Evolutionary conservation across 1,140 invertebrate genomes (phyloP), one percentile per base, ranked within the genome.

Genomic region (Pseudachorutes palmiensis): DNA sequence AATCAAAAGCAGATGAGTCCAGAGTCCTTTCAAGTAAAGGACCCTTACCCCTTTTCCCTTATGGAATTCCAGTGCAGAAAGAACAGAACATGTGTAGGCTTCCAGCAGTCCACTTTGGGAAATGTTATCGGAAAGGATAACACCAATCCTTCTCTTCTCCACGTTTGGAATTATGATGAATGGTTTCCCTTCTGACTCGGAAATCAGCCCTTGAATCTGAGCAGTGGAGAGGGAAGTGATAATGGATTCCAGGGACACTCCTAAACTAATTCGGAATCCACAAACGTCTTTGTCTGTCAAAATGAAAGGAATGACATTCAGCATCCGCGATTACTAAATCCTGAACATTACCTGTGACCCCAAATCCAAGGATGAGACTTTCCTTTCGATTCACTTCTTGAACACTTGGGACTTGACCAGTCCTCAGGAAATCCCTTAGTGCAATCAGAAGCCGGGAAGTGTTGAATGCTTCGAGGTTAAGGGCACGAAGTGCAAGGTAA

Each of bases 381-480:
- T 89, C 87, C 68, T 77, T 76, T 67, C 76, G 74, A 75, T 88
- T 88, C 1, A 84, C 76, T 67, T 75, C 70, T 33, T 75, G 59
- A 0, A 85, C 81, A 29, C 77, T 76, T 28, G 81, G 75, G 74
- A 86, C 77, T 5, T 75, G 74, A 78, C 77, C 26, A 76, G 79
- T 22, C 9, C 31, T 75, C 30, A 89, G 76, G 76, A 84, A 91
- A 63, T 83, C 77, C 70, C 83, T 78, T 9, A 91, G 74, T 26
- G 88, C 76, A 63, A 88, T 80, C 41, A 87, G 77, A 55, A 91
- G 84, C 41, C 92, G 81, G 67, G 86, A 82, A 73, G 84, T 84
- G 77, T 97, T 97, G 9, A 97, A 83, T 0, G 86, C 86, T 74
- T 86, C 83, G 76, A 96, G 83, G 71, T 70, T 86, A 77, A 88